Base-by-base conservation (phyloP, 2,797 vertebrate species). In the Denticeps clupeoides region DNA sequence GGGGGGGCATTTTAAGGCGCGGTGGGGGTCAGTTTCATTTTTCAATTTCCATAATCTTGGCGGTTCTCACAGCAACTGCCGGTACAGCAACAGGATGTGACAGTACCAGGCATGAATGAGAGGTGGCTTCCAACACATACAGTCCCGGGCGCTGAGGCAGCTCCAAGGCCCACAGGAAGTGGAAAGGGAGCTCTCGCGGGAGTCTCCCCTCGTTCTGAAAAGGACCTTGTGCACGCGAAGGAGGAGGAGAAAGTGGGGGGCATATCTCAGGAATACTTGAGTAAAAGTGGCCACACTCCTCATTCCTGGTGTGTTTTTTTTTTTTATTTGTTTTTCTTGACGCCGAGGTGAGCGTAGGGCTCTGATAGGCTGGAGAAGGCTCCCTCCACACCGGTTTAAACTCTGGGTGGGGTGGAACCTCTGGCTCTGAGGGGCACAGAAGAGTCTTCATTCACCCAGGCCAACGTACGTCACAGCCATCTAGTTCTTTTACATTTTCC, bases 11-110 rank as follows among this genome's bases (percentile, higher is more conserved):
- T 37, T 37, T 53, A n/a, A n/a, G n/a, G n/a, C n/a, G n/a, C n/a
- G n/a, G n/a, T 56, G 47, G 43, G 45, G 40, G 10, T 11, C 22
- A 49, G 60, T 60, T 46, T 68, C 38, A 25, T 61, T 59, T 60
- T 61, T 66, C 49, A 53, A 45, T 67, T 59, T 68, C 49, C 47
- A 67, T 65, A 56, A 52, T 52, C 53, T 64, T 48, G 51, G 58
- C 42, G 19, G 53, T 58, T 59, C 53, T 54, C 21, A 21, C 49
- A 47, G 52, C 55, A 57, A 62, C 47, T 52, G 58, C 54, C 55
- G 28, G 41, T 54, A 48, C 46, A 41, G 66, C 40, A 60, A 61
- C 64, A 68, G 67, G 67, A 71, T 63, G 64, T 69, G 64, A 71
- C 68, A 53, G 51, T 66, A 61, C 51, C 33, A 46, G 53, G 43